These are phyloP conservation scores for Neodiprion pinetum DNA, from an alignment of 1,140 invertebrate genomes.

Conservation along the genomic window DNA sequence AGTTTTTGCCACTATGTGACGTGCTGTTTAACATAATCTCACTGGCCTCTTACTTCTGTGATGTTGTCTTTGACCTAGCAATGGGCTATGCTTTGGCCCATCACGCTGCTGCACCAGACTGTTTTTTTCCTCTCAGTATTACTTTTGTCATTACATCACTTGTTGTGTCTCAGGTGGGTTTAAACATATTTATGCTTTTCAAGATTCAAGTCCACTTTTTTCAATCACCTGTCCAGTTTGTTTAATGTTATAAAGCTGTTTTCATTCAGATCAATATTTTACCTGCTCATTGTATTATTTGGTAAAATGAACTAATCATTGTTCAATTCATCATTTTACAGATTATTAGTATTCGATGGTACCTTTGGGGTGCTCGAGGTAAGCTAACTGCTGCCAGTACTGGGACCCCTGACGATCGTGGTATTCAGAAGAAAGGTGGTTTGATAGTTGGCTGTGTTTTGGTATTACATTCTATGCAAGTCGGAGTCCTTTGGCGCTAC, in stretches of 20 bases:
- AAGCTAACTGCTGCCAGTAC: conserved; percentile 42
- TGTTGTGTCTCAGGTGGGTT: conserved; percentile 75
- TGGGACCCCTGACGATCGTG: conserved; percentile 30
- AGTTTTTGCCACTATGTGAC: conserved; percentile 88
- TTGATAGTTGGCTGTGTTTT: conserved; percentile 64
- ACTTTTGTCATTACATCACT: conserved; percentile 73
- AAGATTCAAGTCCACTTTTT: no score
- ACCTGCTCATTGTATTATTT: not conserved
- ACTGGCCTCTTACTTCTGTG: conserved; percentile 89
- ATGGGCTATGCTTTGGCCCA: conserved; percentile 83
- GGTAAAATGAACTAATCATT: not conserved
- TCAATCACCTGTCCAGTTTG: no score
- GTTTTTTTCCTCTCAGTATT: conserved; percentile 70
- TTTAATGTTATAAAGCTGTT: no score
- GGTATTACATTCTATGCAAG: conserved; percentile 76
- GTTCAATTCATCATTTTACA: conserved; percentile 30
- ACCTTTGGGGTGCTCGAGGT: conserved; percentile 58
- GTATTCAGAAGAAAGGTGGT: conserved; percentile 45
- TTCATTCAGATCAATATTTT: no score
- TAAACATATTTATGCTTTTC: conserved; percentile 28
- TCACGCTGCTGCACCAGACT: conserved; percentile 62
- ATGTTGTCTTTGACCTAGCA: conserved; percentile 87
- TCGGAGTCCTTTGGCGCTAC: conserved; percentile 89
- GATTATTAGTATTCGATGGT: conserved; percentile 58
- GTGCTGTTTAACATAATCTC: conserved; percentile 91